Evolutionary conservation across 2,888 invertebrate species (phyloP).

Genomic region (Drosophila planitibia): DNA sequence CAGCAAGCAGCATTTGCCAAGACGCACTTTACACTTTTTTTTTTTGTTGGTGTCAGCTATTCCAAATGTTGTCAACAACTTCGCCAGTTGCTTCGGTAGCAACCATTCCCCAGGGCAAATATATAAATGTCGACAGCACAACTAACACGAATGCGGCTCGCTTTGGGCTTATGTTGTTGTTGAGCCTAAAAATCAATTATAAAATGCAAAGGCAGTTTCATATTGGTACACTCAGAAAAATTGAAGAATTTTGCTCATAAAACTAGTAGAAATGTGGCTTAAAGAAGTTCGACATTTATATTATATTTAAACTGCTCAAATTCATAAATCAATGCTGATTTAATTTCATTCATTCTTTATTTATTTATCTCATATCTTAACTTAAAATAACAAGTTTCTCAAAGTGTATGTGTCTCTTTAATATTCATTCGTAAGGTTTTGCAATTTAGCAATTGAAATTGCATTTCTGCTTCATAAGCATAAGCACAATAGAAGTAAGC

Average conservation of each 20-base stretch:
- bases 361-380: not conserved
- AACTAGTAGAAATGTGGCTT: not conserved
- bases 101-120: constrained; percentile 75
- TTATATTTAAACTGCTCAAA: not conserved
- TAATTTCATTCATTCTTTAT: not conserved
- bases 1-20: constrained; percentile 44
- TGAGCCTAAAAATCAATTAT: constrained; percentile 74
- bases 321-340: not conserved
- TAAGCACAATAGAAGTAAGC: constrained; percentile 64
- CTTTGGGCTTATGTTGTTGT: constrained; percentile 22
- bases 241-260: not conserved
- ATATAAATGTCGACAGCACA: constrained; percentile 75
- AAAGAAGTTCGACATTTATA: not conserved
- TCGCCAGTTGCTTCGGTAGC: constrained; percentile 18
- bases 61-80: constrained; percentile 69
- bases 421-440: constrained; percentile 33
- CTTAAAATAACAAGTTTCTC: not conserved
- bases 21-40: constrained; percentile 43
- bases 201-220: constrained; percentile 61
- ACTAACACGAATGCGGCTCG: constrained; percentile 49
- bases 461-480: constrained; percentile 62
- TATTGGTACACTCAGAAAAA: constrained; percentile 3
- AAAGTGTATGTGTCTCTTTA: constrained; percentile 4
- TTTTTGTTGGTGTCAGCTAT: constrained; percentile 62
- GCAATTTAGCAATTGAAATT: constrained; percentile 56